phyloP scores from a whole-genome alignment of 2,888 invertebrate species.

The Cheilosia variabilis region DNA sequence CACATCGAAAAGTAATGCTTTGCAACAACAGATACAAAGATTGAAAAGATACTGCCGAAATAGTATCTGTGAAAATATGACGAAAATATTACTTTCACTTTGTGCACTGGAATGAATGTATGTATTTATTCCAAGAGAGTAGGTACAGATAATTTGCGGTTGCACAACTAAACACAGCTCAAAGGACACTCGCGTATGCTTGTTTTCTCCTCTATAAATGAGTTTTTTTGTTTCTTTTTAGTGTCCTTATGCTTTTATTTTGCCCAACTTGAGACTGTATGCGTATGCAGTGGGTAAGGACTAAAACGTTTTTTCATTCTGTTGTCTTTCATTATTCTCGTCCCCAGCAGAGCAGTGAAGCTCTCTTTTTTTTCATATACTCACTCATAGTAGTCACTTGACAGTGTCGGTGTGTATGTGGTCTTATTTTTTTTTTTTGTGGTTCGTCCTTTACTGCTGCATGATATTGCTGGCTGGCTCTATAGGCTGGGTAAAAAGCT shows the following conservation, averaged over 20 bases:
- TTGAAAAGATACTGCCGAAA: constrained; percentile 45
- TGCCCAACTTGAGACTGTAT: constrained; percentile 56
- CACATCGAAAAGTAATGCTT: constrained; percentile 1
- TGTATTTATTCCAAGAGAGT: constrained; percentile 67
- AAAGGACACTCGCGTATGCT: constrained; percentile 60
- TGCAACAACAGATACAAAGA: constrained; percentile 2
- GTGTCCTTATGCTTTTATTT: constrained; percentile 26
- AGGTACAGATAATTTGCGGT: constrained; percentile 71
- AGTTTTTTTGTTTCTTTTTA: constrained; percentile 2
- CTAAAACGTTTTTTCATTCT: constrained; percentile 52
- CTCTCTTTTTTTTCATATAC: constrained; percentile 57
- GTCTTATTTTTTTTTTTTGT: not conserved
- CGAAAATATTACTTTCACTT: constrained; percentile 67
- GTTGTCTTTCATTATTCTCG: constrained; percentile 63
- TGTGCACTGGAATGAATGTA: constrained; percentile 58
- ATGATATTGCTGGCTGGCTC: constrained; percentile 25
- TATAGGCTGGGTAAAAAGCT: constrained; percentile 58
- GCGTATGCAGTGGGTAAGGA: constrained; percentile 36
- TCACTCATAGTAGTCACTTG: constrained; percentile 48
- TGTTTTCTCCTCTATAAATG: constrained; percentile 21
- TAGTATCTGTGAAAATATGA: constrained; percentile 51
- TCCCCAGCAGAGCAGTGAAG: constrained; percentile 17
- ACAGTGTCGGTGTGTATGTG: constrained; percentile 39
- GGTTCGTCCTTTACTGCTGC: constrained; percentile 54
- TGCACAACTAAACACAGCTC: constrained; percentile 63